These are phyloP conservation scores for Murina feae DNA, from an alignment of 2,113 vertebrate species.

Conservation along the genomic window DNA sequence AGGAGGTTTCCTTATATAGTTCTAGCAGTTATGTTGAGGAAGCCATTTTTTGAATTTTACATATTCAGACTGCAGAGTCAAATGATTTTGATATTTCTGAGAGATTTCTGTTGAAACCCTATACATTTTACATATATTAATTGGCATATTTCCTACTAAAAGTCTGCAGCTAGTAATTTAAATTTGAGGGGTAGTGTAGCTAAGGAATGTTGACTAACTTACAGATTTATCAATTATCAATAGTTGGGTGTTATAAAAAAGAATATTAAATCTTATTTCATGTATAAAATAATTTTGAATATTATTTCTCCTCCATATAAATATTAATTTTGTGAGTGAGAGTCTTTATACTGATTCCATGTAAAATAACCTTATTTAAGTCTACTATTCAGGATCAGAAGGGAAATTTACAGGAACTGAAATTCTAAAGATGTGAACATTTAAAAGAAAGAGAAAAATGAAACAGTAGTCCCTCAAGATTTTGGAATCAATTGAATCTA, in stretches of 20 bases:
- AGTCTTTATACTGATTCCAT: neutral
- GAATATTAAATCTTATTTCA: neutral
- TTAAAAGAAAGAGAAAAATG: neutral
- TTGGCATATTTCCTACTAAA: neutral
- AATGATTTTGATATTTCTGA: neutral
- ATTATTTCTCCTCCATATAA: neutral
- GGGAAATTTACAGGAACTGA: neutral
- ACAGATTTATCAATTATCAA: neutral
- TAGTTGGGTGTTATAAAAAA: neutral
- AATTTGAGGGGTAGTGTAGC: neutral
- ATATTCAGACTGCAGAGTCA: neutral
- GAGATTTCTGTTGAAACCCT: neutral
- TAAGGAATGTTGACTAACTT: neutral
- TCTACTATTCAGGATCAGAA: neutral
- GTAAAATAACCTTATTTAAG: neutral
- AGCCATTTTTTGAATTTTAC: conserved; percentile 12
- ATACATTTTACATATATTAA: neutral
- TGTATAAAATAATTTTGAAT: neutral
- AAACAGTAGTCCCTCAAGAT: neutral
- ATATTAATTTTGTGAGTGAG: conserved; percentile 5
- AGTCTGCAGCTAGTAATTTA: neutral
- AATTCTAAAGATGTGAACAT: neutral
- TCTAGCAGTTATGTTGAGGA: neutral
- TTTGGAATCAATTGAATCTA: neutral
- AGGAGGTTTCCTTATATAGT: neutral